phyloP scores from a whole-genome alignment of 2,888 invertebrate genomes.

The Cryptus viduatorius region DNA sequence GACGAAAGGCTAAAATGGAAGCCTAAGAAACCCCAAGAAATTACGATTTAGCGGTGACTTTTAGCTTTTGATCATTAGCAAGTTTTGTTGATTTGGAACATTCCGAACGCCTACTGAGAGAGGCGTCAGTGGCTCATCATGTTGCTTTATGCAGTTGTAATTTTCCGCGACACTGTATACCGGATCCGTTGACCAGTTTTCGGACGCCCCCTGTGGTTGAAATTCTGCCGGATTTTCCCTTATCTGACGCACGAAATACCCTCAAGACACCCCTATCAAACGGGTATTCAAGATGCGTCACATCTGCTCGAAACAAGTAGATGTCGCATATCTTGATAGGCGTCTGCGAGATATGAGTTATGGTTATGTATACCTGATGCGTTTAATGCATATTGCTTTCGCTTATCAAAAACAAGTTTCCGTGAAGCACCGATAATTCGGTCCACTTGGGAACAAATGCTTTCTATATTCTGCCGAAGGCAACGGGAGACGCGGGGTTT shows the following conservation, averaged over 20 bases:
- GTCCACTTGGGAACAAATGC: too few relatives aligned
- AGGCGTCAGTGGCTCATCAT: not conserved
- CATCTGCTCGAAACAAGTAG: too few relatives aligned
- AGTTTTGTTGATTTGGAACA: conserved; percentile 9
- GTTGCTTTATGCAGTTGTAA: not conserved
- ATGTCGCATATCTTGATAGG: too few relatives aligned
- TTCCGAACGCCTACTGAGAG: conserved; percentile 21
- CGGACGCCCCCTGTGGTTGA: not conserved
- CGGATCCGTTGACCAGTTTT: conserved; percentile 28
- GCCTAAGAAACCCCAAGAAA: not conserved
- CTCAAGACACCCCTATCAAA: not conserved
- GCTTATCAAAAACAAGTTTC: too few relatives aligned
- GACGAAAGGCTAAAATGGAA: conserved; percentile 17
- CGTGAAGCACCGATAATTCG: too few relatives aligned
- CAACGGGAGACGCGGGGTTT: not conserved
- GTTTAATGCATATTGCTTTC: too few relatives aligned
- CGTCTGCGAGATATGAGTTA: too few relatives aligned
- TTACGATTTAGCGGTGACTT: not conserved
- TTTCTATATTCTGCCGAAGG: not conserved
- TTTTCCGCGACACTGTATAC: not conserved
- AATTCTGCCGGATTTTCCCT: not conserved
- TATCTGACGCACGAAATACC: conserved; percentile 12
- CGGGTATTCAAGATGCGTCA: not conserved
- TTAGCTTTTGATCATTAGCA: not conserved
- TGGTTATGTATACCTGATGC: too few relatives aligned